These are phyloP conservation scores for Nibea coibor DNA, from an alignment of 2,113 vertebrate species.

Conservation along the genomic window DNA sequence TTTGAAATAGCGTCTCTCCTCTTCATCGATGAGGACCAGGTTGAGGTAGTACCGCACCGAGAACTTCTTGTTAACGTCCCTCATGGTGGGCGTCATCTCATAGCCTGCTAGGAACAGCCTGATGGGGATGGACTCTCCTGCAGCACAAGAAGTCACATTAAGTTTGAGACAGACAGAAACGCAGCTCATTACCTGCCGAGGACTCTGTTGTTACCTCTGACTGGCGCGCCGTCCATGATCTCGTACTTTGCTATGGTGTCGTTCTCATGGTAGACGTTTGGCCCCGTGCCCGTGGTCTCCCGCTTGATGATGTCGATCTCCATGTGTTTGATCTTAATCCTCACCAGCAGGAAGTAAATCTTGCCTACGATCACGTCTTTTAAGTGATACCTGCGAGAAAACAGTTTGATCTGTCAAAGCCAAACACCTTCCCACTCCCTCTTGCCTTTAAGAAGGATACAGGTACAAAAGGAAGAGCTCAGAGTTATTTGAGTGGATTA, in stretches of 20 bases:
- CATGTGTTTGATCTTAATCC: constrained; percentile 96
- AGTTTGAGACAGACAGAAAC: neutral
- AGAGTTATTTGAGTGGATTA: neutral
- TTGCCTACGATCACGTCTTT: constrained; percentile 96
- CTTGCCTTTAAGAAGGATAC: neutral
- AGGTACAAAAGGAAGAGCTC: neutral
- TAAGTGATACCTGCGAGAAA: constrained; percentile 88
- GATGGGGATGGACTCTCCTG: constrained; percentile 97
- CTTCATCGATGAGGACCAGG: constrained; percentile 95
- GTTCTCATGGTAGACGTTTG: constrained; percentile 93
- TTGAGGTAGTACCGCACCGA: constrained; percentile 98
- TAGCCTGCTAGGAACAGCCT: constrained; percentile 95
- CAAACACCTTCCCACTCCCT: neutral
- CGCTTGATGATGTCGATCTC: constrained; percentile 96
- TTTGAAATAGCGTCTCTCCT: constrained; percentile 97
- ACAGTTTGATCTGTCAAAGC: neutral
- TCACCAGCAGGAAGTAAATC: constrained; percentile 95
- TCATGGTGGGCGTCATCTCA: constrained; percentile 95
- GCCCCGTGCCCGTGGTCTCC: constrained; percentile 91
- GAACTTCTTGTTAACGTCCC: constrained; percentile 97
- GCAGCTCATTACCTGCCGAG: neutral
- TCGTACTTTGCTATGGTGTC: constrained; percentile 95
- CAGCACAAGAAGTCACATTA: neutral
- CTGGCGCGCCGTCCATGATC: constrained; percentile 97
- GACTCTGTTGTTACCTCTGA: constrained; percentile 85